Evolutionary conservation across 2,797 vertebrate genomes (phyloP).

Genomic region (Hybognathus amarus): DNA sequence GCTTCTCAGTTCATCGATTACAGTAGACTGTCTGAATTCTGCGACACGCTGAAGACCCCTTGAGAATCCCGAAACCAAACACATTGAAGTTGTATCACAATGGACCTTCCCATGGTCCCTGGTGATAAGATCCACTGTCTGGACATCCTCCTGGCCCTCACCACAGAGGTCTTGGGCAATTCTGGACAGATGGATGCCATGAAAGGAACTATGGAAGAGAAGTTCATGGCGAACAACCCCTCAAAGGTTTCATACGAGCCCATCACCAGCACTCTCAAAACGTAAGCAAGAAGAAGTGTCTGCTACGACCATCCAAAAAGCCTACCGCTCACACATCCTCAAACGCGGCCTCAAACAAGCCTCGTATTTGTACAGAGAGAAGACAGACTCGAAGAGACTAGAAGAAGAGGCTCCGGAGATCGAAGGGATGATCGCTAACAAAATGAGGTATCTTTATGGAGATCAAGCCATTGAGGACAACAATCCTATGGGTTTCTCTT

Average conservation of each 20-base stretch:
- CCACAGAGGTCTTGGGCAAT: constrained; percentile 90
- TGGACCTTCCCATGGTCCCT: constrained; percentile 93
- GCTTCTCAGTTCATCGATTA: constrained; percentile 93
- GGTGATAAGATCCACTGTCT: constrained; percentile 96
- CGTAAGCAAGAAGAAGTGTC: constrained; percentile 93
- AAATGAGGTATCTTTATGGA: constrained; percentile 80
- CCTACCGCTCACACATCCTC: constrained; percentile 86
- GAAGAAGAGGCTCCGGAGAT: constrained; percentile 71
- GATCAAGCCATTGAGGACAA: constrained; percentile 25
- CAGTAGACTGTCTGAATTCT: constrained; percentile 89
- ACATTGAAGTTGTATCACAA: constrained; percentile 86
- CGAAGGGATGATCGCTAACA: constrained; percentile 80
- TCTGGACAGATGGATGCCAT: constrained; percentile 90
- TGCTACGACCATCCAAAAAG: constrained; percentile 87
- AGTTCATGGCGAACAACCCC: constrained; percentile 95
- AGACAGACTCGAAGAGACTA: constrained; percentile 40
- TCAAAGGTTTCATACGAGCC: constrained; percentile 93
- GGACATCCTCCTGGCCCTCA: constrained; percentile 93
- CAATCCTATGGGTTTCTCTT: neutral
- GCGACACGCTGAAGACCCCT: constrained; percentile 87
- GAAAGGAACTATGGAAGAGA: constrained; percentile 95
- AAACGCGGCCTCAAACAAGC: constrained; percentile 82
- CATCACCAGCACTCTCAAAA: constrained; percentile 90
- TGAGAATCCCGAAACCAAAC: constrained; percentile 92
- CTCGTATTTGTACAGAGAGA: constrained; percentile 80